Base-by-base conservation (phyloP, 1,140 invertebrate genomes). In the Drosophila eugracilis region DNA sequence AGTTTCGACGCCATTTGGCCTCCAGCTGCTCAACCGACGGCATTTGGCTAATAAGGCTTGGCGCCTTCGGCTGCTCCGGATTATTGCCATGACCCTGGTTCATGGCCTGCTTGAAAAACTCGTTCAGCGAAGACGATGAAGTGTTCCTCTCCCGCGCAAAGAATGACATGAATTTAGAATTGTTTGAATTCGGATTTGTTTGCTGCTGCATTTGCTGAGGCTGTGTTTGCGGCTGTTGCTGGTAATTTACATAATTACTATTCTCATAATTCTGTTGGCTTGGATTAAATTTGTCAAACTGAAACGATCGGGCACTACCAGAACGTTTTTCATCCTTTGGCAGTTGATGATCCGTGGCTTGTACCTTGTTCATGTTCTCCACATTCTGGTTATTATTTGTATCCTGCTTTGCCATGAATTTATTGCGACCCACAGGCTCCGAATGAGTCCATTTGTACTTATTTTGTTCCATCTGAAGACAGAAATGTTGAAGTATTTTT, bases 1-100 rank as follows among this genome's bases (percentile, higher is more conserved):
- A 91, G 49, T 86, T 91, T 7, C 83, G 83, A 39, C 90, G 86
- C 90, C 90, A 91, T 67, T 91, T 91, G 45, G 90, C 89, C 70
- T 91, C 90, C 17, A 91, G 48, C 44, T 91, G 81, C 1, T 91
- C 90, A 4, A 91, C 90, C 5, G 78, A 81, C 19, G 75, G 79
- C 50, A 91, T 90, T 60, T 89, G 89, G 22, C 55, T 59, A 1
- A 69, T 45, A 21, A 54, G 65, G 0, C 70, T 71, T 17, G 80
- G 49, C 24, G 78, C 59, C 21, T 86, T 86, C 3, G 78, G 83
- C 39, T 83, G 78, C 1, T 81, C 79, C 26, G 14, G 10, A 60
- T 62, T 26, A 36, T 65, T 79, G 17, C 60, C 44, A 44, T 62
- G 44, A 15, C 63, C 52, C 44, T 76, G 72, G 14, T 10, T 70